A percentile compares a stretch with the other conserved stretches of the same genome.
phyloP scores from a whole-genome alignment of 2,113 vertebrate genomes.

The Gorilla gorilla region DNA sequence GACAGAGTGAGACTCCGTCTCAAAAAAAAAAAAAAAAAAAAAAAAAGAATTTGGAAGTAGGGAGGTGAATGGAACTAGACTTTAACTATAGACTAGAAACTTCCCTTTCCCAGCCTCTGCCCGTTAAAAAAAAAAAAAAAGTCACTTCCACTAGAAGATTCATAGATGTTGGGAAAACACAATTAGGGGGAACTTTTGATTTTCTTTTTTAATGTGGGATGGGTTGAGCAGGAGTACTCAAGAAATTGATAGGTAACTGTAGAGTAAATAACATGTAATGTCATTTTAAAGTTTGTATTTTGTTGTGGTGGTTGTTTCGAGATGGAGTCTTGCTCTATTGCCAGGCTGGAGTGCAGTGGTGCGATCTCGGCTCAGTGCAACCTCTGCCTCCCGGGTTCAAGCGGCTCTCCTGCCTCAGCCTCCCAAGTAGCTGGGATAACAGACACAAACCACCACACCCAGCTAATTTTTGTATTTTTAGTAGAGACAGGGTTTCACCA shows the following conservation, averaged over 20 bases:
- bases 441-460: no score
- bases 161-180: background rate
- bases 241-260: background rate
- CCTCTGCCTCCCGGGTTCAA: no score
- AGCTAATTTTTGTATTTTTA: no score
- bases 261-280: background rate
- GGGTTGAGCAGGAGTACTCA: background rate
- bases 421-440: no score
- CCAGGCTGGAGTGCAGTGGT: no score
- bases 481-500: no score
- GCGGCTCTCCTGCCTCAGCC: no score
- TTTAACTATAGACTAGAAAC: background rate
- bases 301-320: no score
- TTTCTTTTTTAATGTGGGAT: background rate
- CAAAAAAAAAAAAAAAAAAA: no score
- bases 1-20: no score
- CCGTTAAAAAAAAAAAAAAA: background rate
- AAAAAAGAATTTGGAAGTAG: background rate
- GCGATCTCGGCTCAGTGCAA: no score
- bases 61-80: background rate
- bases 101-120: background rate
- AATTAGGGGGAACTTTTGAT: background rate
- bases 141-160: background rate
- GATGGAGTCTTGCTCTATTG: no score
- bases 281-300: background rate